Conservation (phyloP, 92 coral and sea anemone species). For the Epizoanthus ramosus region DNA sequence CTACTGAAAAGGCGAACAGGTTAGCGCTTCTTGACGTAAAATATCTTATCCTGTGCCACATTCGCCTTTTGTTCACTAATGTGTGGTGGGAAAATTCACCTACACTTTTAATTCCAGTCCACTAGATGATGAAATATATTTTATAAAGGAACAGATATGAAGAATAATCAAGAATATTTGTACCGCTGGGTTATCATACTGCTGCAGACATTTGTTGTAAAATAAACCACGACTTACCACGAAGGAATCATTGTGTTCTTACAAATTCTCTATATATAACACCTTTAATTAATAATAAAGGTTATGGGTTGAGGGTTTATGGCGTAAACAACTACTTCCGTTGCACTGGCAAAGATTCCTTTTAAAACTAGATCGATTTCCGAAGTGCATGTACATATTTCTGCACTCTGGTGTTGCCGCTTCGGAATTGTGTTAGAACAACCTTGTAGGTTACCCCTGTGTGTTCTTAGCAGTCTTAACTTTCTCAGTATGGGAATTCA, state of each 20-base stretch:
- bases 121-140: constrained; percentile 60
- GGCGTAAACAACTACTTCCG: too few species aligned
- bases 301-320: neutral
- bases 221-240: constrained; percentile 33
- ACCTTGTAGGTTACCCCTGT: too few species aligned
- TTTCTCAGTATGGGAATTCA: too few species aligned
- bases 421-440: too few species aligned
- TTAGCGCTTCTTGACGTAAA: neutral
- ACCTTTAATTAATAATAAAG: neutral
- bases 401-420: too few species aligned
- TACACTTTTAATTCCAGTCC: constrained; percentile 24
- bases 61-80: too few species aligned
- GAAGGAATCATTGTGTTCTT: neutral
- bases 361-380: too few species aligned
- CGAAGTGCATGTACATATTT: too few species aligned
- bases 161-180: constrained; percentile 49
- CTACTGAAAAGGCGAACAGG: neutral
- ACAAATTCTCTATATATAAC: neutral
- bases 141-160: constrained; percentile 61
- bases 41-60: neutral
- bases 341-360: too few species aligned
- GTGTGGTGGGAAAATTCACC: constrained; percentile 5
- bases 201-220: constrained; percentile 47
- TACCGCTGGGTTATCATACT: constrained; percentile 49
- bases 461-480: too few species aligned